Conservation (phyloP, 2,888 invertebrate genomes). For the Steinernema carpocapsae region DNA sequence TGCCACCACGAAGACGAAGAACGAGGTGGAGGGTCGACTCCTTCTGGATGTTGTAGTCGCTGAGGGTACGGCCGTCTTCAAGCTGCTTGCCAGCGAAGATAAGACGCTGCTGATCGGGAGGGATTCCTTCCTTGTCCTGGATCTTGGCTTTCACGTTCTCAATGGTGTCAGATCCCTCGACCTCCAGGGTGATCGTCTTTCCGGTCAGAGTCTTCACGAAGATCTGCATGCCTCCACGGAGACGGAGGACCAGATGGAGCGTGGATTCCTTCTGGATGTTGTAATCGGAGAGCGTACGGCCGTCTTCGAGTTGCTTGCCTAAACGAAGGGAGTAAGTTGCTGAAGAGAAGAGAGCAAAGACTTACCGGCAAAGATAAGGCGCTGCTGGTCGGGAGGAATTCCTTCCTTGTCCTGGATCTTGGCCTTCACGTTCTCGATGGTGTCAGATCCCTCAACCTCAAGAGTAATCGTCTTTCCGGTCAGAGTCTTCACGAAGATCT, state of each 20-base stretch:
- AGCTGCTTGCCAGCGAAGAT: conserved; percentile 47
- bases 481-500: conserved; percentile 92
- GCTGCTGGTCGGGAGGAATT: conserved; percentile 55
- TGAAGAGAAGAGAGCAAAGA: too few species aligned
- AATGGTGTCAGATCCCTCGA: conserved; percentile 56
- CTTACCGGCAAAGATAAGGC: conserved; percentile 54
- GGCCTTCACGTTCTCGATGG: conserved; percentile 57
- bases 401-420: conserved; percentile 59
- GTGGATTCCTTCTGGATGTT: conserved; percentile 86
- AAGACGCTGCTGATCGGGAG: conserved; percentile 54
- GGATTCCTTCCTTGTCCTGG: conserved; percentile 57
- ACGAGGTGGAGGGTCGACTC: conserved; percentile 57
- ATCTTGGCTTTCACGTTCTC: conserved; percentile 58
- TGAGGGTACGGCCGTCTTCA: neutral
- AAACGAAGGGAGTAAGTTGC: too few species aligned
- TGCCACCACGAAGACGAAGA: conserved; percentile 55
- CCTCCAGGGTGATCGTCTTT: conserved; percentile 53
- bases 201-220: too few species aligned
- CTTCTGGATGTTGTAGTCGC: conserved; percentile 61
- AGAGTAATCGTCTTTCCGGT: conserved; percentile 80
- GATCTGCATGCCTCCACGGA: conserved; percentile 80
- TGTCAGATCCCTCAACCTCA: conserved; percentile 56
- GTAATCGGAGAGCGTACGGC: conserved; percentile 87
- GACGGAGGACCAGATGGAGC: conserved; percentile 73
- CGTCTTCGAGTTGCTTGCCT: conserved; percentile 87